phyloP scores from a whole-genome alignment of 2,113 vertebrate genomes.

The Archocentrus centrarchus region DNA sequence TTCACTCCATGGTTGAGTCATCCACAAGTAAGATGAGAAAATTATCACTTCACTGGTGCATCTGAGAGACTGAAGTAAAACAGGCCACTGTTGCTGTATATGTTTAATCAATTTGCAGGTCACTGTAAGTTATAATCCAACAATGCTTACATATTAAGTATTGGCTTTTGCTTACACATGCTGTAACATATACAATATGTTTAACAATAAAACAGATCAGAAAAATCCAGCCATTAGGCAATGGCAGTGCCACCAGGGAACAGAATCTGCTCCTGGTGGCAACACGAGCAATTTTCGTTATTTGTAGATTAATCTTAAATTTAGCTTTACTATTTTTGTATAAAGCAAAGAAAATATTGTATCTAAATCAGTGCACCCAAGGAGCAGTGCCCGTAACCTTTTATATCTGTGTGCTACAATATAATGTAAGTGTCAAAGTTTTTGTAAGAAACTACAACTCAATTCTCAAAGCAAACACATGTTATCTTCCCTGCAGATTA shows the following conservation, averaged over 20 bases:
- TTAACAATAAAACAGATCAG: constrained; percentile 17
- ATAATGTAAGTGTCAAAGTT: constrained; percentile 13
- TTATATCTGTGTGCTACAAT: not conserved
- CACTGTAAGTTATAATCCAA: constrained; percentile 19
- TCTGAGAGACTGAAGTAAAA: constrained; percentile 21
- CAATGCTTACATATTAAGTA: constrained; percentile 6
- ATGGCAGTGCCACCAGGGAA: constrained; percentile 13
- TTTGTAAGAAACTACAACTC: constrained; percentile 10
- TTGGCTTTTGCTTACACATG: constrained; percentile 4
- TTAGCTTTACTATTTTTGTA: constrained; percentile 12
- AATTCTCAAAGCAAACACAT: constrained; percentile 35
- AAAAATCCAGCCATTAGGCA: constrained; percentile 11
- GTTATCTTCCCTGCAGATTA: constrained; percentile 40
- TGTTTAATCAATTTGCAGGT: constrained; percentile 33
- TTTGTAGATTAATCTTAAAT: constrained; percentile 41
- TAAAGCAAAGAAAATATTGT: constrained; percentile 14
- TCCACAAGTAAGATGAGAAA: constrained; percentile 38
- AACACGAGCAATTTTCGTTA: constrained; percentile 49
- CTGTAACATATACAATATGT: not conserved
- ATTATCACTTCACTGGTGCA: constrained; percentile 35
- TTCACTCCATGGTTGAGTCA: constrained; percentile 40
- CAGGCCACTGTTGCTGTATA: constrained; percentile 6
- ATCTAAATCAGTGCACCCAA: not conserved
- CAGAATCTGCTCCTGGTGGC: constrained; percentile 13
- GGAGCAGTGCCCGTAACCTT: not conserved